Conservation (phyloP, 92 coral and sea anemone species). For the Actinostola sp. region DNA sequence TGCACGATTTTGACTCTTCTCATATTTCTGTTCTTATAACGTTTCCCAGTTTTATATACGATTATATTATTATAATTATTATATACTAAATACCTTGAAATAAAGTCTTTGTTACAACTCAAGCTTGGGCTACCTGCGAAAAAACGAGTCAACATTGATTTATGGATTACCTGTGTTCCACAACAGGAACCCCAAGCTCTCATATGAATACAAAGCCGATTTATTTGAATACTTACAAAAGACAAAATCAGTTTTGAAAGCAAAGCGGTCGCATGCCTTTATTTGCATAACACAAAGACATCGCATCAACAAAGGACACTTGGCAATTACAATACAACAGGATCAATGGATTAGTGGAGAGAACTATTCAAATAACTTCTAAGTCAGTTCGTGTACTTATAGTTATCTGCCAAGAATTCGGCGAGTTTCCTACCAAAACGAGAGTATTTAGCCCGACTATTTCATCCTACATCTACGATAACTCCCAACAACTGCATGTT, state of each 20-base stretch:
- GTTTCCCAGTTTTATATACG: too few species aligned
- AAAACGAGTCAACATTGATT: too few species aligned
- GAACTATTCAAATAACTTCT: conserved; percentile 12
- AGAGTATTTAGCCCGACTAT: too few species aligned
- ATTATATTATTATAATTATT: too few species aligned
- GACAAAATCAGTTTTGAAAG: conserved; percentile 6
- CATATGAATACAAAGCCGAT: too few species aligned
- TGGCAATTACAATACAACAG: conserved; percentile 26
- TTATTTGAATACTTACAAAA: conserved; percentile 20
- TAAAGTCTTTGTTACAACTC: too few species aligned
- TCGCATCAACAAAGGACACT: not conserved
- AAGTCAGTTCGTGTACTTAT: not conserved
- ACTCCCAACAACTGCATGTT: not conserved
- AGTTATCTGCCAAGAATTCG: not conserved
- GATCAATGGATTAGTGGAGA: conserved; percentile 14
- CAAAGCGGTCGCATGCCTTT: conserved; percentile 1
- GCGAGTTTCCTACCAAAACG: not conserved
- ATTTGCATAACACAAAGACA: conserved; percentile 22
- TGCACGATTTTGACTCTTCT: too few species aligned
- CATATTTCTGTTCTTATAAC: too few species aligned
- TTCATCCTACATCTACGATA: not conserved
- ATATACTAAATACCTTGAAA: too few species aligned
- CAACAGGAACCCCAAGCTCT: too few species aligned
- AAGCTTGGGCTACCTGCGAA: too few species aligned
- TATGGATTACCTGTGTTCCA: too few species aligned